Conservation (phyloP, 2,797 vertebrate genomes). For the Lates japonicus region DNA sequence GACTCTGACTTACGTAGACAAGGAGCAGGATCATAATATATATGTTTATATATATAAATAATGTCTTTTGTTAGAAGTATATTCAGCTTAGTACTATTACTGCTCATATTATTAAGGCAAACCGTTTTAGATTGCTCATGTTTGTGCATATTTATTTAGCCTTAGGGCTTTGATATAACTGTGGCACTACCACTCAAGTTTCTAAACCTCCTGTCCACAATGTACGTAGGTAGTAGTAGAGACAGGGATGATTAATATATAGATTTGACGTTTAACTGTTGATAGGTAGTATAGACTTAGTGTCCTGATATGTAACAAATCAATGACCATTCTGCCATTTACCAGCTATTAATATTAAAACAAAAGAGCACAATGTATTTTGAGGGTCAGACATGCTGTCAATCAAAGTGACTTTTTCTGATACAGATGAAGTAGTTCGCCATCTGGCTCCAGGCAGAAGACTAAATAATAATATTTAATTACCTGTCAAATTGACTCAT, state of each 20-base stretch:
- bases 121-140: neutral
- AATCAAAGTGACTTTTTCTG: slow-evolving; percentile 66
- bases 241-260: neutral
- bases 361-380: slow-evolving; percentile 58
- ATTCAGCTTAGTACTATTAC: neutral
- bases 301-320: slow-evolving; percentile 42
- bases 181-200: neutral
- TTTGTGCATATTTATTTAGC: neutral
- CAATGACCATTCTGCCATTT: slow-evolving; percentile 35
- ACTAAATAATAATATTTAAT: slow-evolving; percentile 68
- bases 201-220: neutral
- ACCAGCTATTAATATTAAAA: slow-evolving; percentile 57
- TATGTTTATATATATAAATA: no score
- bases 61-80: neutral
- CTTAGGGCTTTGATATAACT: neutral
- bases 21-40: neutral
- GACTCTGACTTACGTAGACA: slow-evolving; percentile 4
- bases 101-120: neutral
- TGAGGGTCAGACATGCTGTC: slow-evolving; percentile 64
- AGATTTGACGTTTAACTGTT: slow-evolving; percentile 26
- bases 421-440: slow-evolving; percentile 53
- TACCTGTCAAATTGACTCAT: slow-evolving; percentile 71
- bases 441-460: slow-evolving; percentile 56
- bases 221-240: neutral
- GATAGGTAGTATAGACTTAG: slow-evolving; percentile 35